Percentiles rank a stretch among this genome's conserved stretches.
These are phyloP conservation scores for Anarrhichthys ocellatus DNA, from an alignment of 2,113 vertebrate genomes.

Conservation along the genomic window DNA sequence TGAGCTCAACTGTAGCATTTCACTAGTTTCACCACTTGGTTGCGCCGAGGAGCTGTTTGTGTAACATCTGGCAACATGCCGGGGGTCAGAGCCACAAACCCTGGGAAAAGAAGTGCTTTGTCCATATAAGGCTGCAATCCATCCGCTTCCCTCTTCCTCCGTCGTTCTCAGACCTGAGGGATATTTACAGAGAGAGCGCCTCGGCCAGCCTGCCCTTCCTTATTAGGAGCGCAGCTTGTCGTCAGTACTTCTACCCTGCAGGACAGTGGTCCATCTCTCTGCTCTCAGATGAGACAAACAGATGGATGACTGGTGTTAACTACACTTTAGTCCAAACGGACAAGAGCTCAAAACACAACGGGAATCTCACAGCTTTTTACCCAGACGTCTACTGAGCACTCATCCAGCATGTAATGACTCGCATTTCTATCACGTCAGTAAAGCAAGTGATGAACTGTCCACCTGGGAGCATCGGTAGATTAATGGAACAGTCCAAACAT, in stretches of 20 bases:
- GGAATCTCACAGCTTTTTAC: constrained; percentile 24
- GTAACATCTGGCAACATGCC: constrained; percentile 73
- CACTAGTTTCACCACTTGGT: constrained; percentile 64
- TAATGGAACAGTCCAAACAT: constrained; percentile 51
- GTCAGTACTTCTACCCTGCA: constrained; percentile 76
- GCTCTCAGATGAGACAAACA: constrained; percentile 77
- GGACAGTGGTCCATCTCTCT: constrained; percentile 77
- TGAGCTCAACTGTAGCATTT: constrained; percentile 20
- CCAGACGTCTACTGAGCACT: constrained; percentile 31
- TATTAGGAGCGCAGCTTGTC: constrained; percentile 85
- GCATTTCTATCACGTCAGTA: constrained; percentile 21
- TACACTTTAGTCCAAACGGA: constrained; percentile 26
- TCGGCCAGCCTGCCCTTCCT: constrained; percentile 79
- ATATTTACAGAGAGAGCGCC: constrained; percentile 85
- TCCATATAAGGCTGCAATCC: constrained; percentile 88
- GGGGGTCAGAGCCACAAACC: constrained; percentile 81
- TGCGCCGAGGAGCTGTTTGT: constrained; percentile 61
- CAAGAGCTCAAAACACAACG: constrained; percentile 22
- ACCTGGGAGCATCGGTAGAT: constrained; percentile 57
- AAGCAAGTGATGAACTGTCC: constrained; percentile 49
- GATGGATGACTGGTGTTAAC: constrained; percentile 65
- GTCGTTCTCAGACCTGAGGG: constrained; percentile 82
- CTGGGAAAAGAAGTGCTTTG: constrained; percentile 86
- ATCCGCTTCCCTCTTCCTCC: constrained; percentile 85
- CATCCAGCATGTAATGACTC: constrained; percentile 20